Evolutionary conservation across 2,797 vertebrate species (phyloP).

Genomic region (Cyprinella venusta): DNA sequence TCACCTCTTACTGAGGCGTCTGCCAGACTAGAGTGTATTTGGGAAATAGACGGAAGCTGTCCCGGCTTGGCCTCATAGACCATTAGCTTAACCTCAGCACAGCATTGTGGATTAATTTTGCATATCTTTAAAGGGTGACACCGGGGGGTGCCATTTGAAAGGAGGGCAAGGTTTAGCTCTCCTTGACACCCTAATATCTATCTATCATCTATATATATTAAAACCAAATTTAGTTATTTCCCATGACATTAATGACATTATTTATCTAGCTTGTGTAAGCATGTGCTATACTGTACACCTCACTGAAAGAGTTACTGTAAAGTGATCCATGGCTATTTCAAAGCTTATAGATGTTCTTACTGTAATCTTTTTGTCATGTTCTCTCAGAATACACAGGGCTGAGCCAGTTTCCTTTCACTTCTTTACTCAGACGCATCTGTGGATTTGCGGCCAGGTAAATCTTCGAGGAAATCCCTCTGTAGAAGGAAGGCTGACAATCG

Average conservation of each 20-base stretch:
- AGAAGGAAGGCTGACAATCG: conserved; percentile 6
- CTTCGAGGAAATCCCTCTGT: conserved; percentile 20
- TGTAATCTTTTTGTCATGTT: conserved; percentile 23
- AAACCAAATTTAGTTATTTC: neutral
- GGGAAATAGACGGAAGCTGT: conserved; percentile 44
- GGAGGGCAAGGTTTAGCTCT: neutral
- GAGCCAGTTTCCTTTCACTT: neutral
- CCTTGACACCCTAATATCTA: neutral
- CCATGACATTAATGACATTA: neutral
- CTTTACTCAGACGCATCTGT: neutral
- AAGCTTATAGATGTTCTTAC: conserved; percentile 34
- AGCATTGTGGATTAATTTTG: conserved; percentile 56
- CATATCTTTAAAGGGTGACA: conserved; percentile 49
- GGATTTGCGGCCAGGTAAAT: conserved; percentile 16
- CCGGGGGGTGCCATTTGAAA: conserved; percentile 1
- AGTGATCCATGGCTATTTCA: conserved; percentile 39
- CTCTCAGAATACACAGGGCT: neutral
- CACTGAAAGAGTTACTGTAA: conserved; percentile 2
- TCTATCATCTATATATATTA: neutral
- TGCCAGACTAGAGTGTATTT: conserved; percentile 70
- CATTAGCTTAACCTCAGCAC: conserved; percentile 64
- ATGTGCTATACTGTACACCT: conserved; percentile 23
- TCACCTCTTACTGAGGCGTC: conserved; percentile 77
- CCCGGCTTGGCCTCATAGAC: conserved; percentile 65
- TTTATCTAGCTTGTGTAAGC: neutral